Evolutionary conservation across 1,140 invertebrate genomes (phyloP).

Genomic region (Tetramorium parvispinum): DNA sequence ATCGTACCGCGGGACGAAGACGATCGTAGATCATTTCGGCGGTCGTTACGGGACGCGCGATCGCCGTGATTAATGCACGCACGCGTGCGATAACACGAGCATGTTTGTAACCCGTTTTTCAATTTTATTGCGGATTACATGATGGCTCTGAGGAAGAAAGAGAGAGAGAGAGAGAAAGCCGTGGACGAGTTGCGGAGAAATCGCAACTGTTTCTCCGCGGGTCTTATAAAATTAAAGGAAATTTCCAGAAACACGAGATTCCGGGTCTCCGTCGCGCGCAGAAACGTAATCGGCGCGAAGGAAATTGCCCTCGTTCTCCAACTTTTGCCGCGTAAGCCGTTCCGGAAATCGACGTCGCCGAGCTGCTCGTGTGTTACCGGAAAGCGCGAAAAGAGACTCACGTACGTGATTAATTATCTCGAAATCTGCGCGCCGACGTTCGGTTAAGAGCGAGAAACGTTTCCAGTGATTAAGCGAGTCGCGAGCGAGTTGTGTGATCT

Average conservation of each 20-base stretch:
- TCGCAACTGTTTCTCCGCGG: not conserved
- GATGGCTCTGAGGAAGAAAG: not conserved
- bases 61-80: conserved; percentile 21
- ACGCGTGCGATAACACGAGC: conserved; percentile 9
- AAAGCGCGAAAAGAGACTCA: not conserved
- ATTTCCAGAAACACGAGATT: not conserved
- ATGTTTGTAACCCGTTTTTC: conserved; percentile 24
- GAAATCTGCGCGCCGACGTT: not conserved
- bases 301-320: not conserved
- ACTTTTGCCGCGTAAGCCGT: not conserved
- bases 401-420: not conserved
- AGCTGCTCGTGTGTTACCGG: not conserved
- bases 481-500: conserved; percentile 5
- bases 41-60: conserved; percentile 7
- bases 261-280: not conserved
- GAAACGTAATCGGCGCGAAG: conserved; percentile 1
- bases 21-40: conserved; percentile 37
- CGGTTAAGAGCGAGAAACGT: not conserved
- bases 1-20: conserved; percentile 24
- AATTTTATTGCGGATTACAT: conserved; percentile 20
- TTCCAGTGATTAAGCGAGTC: conserved; percentile 27
- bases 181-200: not conserved
- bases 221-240: conserved; percentile 14
- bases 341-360: not conserved
- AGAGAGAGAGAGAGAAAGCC: conserved; percentile 13